Evolutionary conservation across 2,888 invertebrate species (phyloP), one percentile per base, ranked within the genome.

Genomic region (Drosophila tanythrix): DNA sequence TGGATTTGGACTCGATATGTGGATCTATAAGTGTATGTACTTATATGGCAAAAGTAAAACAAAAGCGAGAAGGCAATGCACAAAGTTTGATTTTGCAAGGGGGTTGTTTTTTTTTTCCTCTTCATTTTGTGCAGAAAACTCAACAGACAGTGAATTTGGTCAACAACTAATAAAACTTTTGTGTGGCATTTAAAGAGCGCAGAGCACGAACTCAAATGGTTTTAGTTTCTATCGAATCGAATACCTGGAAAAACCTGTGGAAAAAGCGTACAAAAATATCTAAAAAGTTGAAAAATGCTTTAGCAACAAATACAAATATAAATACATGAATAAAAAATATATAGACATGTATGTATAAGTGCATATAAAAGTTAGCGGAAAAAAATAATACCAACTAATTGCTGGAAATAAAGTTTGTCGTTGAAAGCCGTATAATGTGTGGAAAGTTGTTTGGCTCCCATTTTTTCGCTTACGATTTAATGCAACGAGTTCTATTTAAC

Each of bases 321-420:
- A 70, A 70, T 50, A 35, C 8, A 38, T 25, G 35, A 21, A 67
- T 27, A 35, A 21, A 66, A 31, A 35, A 38, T 33, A 38, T 7
- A 18, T 27, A 50, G 36, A 33, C 35, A 36, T 7, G 15, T 7
- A 21, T 18, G 15, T 7, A 21, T 18, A 38, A 15, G 15, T 36
- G 36, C 8, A 25, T 46, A 46, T 11, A 69, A 75, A 82, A 79
- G 63, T 62, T 52, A 80, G 63, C 63, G 72, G 66, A 57, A 90
- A 83, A 83, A 90, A 90, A 90, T 74, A 83, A 85, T 80, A 67
- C 75, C 74, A 89, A 78, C 90, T 85, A 89, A 89, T 85, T 85
- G 90, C 75, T 78, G 61, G 65, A 73, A 85, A 83, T 80, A 85
- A 85, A 85, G 83, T 89, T 85, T 84, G 78, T 60, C 66, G 65